Evolutionary conservation across 2,888 invertebrate species (phyloP).

Genomic region (Drosophila barbarae): DNA sequence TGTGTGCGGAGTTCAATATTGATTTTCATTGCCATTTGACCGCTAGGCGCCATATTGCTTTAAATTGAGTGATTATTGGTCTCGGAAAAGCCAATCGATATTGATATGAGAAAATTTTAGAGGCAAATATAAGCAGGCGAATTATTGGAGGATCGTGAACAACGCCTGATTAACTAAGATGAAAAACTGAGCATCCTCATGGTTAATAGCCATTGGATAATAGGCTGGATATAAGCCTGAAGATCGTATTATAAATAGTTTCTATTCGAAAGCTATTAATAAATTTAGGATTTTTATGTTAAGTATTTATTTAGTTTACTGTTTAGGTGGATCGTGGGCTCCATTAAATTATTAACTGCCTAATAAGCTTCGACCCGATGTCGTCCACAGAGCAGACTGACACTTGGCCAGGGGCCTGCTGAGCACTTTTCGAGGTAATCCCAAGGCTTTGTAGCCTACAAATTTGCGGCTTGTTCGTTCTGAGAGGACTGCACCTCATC

Average conservation of each 20-base stretch:
- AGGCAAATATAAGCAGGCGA: conserved; percentile 8
- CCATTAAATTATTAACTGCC: conserved; percentile 60
- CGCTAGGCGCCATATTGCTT: conserved; percentile 77
- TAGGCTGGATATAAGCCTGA: neutral
- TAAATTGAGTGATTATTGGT: conserved; percentile 68
- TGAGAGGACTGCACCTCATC: conserved; percentile 28
- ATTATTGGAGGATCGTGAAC: conserved; percentile 32
- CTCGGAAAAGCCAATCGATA: conserved; percentile 32
- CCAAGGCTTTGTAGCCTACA: conserved; percentile 61
- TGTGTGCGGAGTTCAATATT: conserved; percentile 62
- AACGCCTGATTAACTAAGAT: conserved; percentile 16
- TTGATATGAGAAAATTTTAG: conserved; percentile 61
- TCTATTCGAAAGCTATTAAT: neutral
- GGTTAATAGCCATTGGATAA: neutral
- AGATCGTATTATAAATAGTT: neutral
- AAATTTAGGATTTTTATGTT: neutral
- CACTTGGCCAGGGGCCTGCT: conserved; percentile 58
- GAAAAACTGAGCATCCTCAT: conserved; percentile 9
- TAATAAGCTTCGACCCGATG: conserved; percentile 30
- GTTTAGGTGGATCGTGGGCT: neutral
- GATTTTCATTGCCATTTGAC: conserved; percentile 76
- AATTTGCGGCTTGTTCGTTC: conserved; percentile 50
- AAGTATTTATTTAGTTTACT: neutral
- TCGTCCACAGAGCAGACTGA: conserved; percentile 37
- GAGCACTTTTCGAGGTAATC: conserved; percentile 67